Evolutionary conservation across 1,140 invertebrate species (phyloP).

Genomic region (Brachionus rotundiformis): DNA sequence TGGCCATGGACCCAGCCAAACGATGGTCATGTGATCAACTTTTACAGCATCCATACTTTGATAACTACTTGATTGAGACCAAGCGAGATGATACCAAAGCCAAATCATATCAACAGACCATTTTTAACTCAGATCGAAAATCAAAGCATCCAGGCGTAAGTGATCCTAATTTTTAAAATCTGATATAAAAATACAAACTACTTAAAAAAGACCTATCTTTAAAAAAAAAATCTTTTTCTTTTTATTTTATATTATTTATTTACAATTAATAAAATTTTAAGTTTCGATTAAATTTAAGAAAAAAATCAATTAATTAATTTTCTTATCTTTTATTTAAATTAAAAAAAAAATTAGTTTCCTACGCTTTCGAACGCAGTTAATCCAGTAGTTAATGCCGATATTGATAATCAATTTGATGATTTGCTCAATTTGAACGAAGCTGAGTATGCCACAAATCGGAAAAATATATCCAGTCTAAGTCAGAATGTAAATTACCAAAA

Average conservation of each 20-base stretch:
- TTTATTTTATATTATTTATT: not conserved
- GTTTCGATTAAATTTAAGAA: not conserved
- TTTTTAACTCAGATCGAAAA: conserved; percentile 45
- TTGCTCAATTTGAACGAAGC: conserved; percentile 27
- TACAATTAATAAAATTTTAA: not conserved
- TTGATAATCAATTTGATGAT: not conserved
- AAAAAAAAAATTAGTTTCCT: conserved; percentile 31
- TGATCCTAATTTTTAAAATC: conserved; percentile 16
- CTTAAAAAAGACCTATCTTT: not conserved
- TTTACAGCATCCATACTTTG: conserved; percentile 82
- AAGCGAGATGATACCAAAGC: conserved; percentile 47
- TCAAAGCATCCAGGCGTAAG: conserved; percentile 47
- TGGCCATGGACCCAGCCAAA: conserved; percentile 88
- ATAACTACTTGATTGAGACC: conserved; percentile 55
- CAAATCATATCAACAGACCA: conserved; percentile 44
- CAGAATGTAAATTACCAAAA: not conserved
- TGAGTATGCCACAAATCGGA: conserved; percentile 27
- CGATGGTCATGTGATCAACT: conserved; percentile 86
- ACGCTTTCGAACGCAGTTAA: not conserved
- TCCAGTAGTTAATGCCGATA: not conserved
- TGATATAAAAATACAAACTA: not conserved
- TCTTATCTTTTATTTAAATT: not conserved
- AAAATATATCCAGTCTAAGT: conserved; percentile 40
- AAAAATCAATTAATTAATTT: not conserved
- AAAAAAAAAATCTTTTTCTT: not conserved